Percentiles rank a stretch among this genome's conserved stretches.
Evolutionary conservation across 1,140 invertebrate species (phyloP).

Genomic region (Alviniconcha marisindica): DNA sequence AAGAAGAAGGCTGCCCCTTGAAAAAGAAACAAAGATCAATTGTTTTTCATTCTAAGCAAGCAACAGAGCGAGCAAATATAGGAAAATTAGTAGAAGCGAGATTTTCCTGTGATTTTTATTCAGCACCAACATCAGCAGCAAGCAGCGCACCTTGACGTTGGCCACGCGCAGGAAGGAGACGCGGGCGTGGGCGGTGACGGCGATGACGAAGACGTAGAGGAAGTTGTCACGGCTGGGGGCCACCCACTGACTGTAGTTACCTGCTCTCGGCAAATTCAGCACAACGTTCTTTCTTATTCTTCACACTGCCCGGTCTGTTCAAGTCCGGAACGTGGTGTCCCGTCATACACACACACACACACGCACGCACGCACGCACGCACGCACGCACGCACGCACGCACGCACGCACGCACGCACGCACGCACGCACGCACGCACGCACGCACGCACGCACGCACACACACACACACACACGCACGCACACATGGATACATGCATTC

Average conservation of each 20-base stretch:
- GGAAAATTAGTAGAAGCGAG: background rate
- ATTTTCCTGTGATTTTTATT: background rate
- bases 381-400: too few species aligned
- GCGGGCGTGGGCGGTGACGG: background rate
- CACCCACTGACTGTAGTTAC: background rate
- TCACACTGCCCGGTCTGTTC: too few species aligned
- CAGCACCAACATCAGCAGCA: background rate
- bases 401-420: too few species aligned
- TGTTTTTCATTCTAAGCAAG: background rate
- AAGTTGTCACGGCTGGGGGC: background rate
- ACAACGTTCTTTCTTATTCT: too few species aligned
- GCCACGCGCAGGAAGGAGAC: conserved; percentile 18
- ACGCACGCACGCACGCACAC: too few species aligned
- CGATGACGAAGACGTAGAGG: background rate
- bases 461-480: too few species aligned
- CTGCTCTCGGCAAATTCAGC: too few species aligned
- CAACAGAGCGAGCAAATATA: background rate
- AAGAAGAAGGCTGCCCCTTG: too few species aligned
- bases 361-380: background rate
- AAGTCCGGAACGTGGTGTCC: background rate
- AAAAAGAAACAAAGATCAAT: background rate
- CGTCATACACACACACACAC: too few species aligned
- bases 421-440: too few species aligned
- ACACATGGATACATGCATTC: too few species aligned
- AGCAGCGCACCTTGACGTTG: background rate